Evolutionary conservation across 2,888 invertebrate species (phyloP).

Genomic region (Chironomus tentans): DNA sequence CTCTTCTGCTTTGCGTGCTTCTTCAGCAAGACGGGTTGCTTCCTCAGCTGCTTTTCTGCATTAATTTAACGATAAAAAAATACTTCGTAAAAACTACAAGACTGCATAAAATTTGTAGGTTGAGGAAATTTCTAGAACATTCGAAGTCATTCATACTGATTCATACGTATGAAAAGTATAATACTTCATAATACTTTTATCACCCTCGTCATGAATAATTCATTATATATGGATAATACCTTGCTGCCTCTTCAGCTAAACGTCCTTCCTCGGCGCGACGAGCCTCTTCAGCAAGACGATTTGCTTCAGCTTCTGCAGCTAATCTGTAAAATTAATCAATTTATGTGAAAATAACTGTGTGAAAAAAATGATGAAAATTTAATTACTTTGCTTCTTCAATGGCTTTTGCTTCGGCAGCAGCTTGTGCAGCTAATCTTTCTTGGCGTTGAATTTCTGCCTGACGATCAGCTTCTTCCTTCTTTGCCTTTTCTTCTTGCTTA

Average conservation of each 20-base stretch:
- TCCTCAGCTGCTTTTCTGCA: constrained; percentile 21
- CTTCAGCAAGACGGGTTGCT: not conserved
- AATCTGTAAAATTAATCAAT: not conserved
- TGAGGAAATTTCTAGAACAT: too few species aligned
- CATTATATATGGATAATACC: constrained; percentile 31
- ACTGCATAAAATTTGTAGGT: too few species aligned
- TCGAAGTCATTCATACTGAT: not conserved
- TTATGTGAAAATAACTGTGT: not conserved
- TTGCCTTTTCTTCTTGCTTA: constrained; percentile 46
- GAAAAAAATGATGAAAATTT: not conserved
- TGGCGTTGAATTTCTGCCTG: constrained; percentile 46
- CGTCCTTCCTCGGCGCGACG: constrained; percentile 42
- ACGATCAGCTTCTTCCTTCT: constrained; percentile 45
- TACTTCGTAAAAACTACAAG: too few species aligned
- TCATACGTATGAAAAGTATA: not conserved
- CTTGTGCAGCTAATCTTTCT: constrained; percentile 43
- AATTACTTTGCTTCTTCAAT: constrained; percentile 32
- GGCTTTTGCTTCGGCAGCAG: constrained; percentile 43
- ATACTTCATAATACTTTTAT: not conserved
- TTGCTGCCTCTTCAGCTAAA: constrained; percentile 28
- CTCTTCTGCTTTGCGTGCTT: not conserved
- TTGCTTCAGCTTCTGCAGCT: constrained; percentile 35
- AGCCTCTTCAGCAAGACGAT: constrained; percentile 37
- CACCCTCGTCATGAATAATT: not conserved
- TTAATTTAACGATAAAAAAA: not conserved